Base-by-base conservation (phyloP, 1,140 invertebrate genomes). In the Ceratitis capitata region DNA sequence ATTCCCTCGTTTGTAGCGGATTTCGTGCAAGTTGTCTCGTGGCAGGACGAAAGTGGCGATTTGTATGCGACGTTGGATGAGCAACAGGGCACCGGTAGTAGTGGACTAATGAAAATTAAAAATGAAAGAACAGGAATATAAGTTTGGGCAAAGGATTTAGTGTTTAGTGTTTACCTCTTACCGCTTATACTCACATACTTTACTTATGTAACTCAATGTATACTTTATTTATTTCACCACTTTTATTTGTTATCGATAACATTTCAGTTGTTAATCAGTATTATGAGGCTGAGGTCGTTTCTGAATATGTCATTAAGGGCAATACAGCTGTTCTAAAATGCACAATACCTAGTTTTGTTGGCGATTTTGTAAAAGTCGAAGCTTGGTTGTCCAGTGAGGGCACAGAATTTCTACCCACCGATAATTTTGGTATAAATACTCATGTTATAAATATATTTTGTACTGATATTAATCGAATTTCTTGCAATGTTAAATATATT, bases 311-410 rank as follows among this genome's bases (percentile, higher is more conserved):
- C 39, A 98, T 98, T 89, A 94, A 96, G 85, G 97, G 97, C 82
- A 98, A 98, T 92, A 96, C 97, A 64, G 98, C 97, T 29, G 96
- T 98, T 78, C 92, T 98, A 56, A 98, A 98, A 92, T 98, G 98
- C 92, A 97, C 96, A 87, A 98, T 98, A 88, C 98, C 98, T 23
- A 96, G 95, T 85, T 98, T 98, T 92, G 97, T 98, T 56, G 95
- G 96, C 61, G 97, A 98, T 93, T 98, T 98, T 91, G 96, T 98
- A 45, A 94, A 95, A 88, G 97, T 98, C 9, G 96, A 97, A 88
- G 95, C 96, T 84, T 99, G 98, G 98, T 95, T 96, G 86, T 95
- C 96, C 88, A 96, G 95, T 86, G 95, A 96, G 88, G 94, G 94
- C 86, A 94, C 94, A 85, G 95, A 95, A 91, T 97, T 96, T 90